Percentiles rank a stretch among this genome's conserved stretches.
phyloP scores from a whole-genome alignment of 2,888 invertebrate species.

The Cosmia trapezina region DNA sequence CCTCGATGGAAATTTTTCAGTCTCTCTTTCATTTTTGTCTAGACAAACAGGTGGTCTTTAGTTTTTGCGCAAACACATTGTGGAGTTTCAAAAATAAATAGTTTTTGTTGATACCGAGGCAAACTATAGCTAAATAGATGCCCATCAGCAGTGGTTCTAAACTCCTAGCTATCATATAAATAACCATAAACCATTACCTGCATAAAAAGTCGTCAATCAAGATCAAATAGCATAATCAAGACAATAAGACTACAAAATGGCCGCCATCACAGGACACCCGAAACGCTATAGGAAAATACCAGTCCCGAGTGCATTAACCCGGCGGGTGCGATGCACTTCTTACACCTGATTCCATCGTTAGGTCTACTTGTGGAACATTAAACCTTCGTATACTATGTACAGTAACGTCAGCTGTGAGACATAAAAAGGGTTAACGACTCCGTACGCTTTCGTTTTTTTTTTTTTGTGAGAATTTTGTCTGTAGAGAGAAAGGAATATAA shows the following conservation, averaged over 20 bases:
- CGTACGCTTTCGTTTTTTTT: slow-evolving; percentile 20
- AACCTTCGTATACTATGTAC: slow-evolving; percentile 62
- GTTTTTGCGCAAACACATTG: slow-evolving; percentile 3
- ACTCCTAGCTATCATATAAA: background rate
- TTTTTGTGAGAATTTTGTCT: slow-evolving; percentile 5
- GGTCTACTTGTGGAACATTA: slow-evolving; percentile 69
- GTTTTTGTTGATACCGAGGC: background rate
- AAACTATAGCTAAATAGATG: background rate
- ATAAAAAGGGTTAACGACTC: slow-evolving; percentile 58
- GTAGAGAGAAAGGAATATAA: slow-evolving; percentile 3
- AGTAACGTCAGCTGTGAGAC: slow-evolving; percentile 56
- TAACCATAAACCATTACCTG: background rate
- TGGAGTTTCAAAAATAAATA: slow-evolving; percentile 28
- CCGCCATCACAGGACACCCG: slow-evolving; percentile 63
- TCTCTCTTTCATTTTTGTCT: background rate
- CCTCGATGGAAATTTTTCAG: background rate
- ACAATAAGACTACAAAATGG: slow-evolving; percentile 39
- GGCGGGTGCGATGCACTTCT: slow-evolving; percentile 78
- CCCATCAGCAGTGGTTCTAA: background rate
- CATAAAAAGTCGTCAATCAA: background rate
- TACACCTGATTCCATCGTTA: slow-evolving; percentile 73
- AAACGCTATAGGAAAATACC: slow-evolving; percentile 70
- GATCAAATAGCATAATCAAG: background rate
- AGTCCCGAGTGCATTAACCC: slow-evolving; percentile 76
- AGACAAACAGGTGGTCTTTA: slow-evolving; percentile 14